Evolutionary conservation across 1,140 invertebrate species (phyloP), one percentile per base, ranked within the genome.

Genomic region (Patella vulgata): DNA sequence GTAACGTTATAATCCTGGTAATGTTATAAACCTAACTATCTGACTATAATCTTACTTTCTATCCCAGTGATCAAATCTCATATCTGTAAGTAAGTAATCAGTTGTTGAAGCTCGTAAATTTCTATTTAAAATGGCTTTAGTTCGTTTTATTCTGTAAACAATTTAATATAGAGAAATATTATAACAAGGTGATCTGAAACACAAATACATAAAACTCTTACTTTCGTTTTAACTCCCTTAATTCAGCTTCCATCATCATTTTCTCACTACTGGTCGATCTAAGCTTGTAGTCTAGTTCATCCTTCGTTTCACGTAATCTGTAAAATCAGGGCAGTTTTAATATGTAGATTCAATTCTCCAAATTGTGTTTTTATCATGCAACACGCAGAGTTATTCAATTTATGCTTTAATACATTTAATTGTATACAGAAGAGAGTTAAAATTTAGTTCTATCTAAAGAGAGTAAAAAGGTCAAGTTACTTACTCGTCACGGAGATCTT

Each of bases 181-280:
- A 56, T 14, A 8, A 36, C 33, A 5, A 36, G 5, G 33, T n/a
- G n/a, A n/a, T n/a, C n/a, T n/a, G 33, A 8, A 36, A 36, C 33
- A 14, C 14, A 8, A 36, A 36, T 63, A 52, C 57, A 51, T 47
- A 39, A 8, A 61, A 28, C n/a, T 56, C 79, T 76, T 75, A 83
- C 82, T 81, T 81, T 63, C 74, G 71, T 44, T 76, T 69, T 11
- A 82, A 70, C 28, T 84, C 80, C 33, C 73, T 59, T 46, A 78
- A 67, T 68, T 84, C 82, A 50, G 74, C 70, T 48, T 82, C 81
- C 27, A 71, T 65, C 48, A 82, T 81, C 78, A 84, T 81, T 68
- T 82, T 82, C 44, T 82, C 81, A 65, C 75, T 82, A 39, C 69
- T 76, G 19, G 81, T 80, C 21, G 69, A 56, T 28, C 79, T 64